phyloP scores from a whole-genome alignment of 2,797 vertebrate species.

The Lemur catta region DNA sequence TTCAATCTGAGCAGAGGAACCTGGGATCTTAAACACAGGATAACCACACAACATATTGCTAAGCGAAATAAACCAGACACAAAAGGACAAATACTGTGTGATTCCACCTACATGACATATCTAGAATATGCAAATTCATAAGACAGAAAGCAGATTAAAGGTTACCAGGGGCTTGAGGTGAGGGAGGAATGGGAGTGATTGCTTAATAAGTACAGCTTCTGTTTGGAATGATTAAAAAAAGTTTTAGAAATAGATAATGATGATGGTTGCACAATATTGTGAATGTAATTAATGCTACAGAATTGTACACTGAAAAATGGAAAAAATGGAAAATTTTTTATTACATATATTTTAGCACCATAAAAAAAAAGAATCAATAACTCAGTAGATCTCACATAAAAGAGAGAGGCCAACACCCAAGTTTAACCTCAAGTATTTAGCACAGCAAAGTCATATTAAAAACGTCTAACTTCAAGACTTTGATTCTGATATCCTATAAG shows the following conservation, averaged over 20 bases:
- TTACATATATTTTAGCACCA: neutral
- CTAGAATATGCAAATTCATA: neutral
- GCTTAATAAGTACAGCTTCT: neutral
- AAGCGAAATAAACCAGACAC: neutral
- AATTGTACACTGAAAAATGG: neutral
- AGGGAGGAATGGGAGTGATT: neutral
- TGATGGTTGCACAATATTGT: neutral
- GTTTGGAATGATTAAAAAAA: neutral
- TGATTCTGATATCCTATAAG: neutral
- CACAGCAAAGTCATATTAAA: constrained; percentile 9
- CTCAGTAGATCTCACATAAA: neutral
- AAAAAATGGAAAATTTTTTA: neutral
- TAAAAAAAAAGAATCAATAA: neutral
- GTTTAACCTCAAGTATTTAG: neutral
- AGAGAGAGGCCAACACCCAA: neutral
- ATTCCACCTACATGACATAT: neutral
- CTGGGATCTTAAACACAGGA: neutral
- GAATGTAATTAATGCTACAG: neutral
- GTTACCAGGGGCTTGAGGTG: neutral
- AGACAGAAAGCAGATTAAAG: neutral
- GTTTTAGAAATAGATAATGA: neutral
- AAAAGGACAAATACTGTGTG: neutral
- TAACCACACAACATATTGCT: neutral
- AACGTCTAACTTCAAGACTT: neutral
- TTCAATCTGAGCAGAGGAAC: neutral